Base-by-base conservation (phyloP, 2,797 vertebrate species). In the Adelosebastes latens region DNA sequence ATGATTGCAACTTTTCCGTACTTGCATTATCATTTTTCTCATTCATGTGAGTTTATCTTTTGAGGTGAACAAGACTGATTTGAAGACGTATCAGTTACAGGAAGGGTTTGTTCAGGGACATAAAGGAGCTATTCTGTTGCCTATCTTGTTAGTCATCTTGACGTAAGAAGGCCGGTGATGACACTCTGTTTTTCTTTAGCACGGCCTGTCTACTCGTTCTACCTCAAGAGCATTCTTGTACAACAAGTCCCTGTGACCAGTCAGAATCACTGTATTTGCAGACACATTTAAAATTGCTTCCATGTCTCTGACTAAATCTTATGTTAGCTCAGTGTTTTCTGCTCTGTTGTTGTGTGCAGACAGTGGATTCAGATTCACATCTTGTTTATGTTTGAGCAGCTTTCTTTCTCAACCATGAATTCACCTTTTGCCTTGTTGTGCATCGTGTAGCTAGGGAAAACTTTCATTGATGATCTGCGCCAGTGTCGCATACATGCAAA, bases 81-180 rank as follows among this genome's bases (percentile, higher is more conserved):
- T 69, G 14, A 69, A 65, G 68, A 75, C 3, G 1, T 71, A 72
- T 81, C 78, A 87, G 64, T 84, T 75, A 80, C 86, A 86, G 89
- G 82, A 88, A 87, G 80, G 59, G 81, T 88, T 85, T 84, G 80
- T 81, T 87, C 59, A 55, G 72, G 82, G 76, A 77, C 75, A 85
- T 80, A 73, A 89, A 82, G 75, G 60, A 90, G 69, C 62, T 72
- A 75, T 88, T 88, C 81, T 89, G 60, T 63, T 80, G 46, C 32
- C 46, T 92, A 93, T 95, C 93, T 85, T 61, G 63, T 83, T 72
- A 64, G 64, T 75, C 75, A 94, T 94, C 89, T 94, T 95, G 93
- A 93, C 86, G 85, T 90, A 83, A 84, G 74, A 77, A 27, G 55
- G 10, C 39, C 12, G 9, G 46, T 81, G 88, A 89, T 84, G 80